A percentile compares a stretch with the other conserved stretches of the same genome.
Conservation (phyloP, 2,888 invertebrate species). For the Epicampocera succincta region DNA sequence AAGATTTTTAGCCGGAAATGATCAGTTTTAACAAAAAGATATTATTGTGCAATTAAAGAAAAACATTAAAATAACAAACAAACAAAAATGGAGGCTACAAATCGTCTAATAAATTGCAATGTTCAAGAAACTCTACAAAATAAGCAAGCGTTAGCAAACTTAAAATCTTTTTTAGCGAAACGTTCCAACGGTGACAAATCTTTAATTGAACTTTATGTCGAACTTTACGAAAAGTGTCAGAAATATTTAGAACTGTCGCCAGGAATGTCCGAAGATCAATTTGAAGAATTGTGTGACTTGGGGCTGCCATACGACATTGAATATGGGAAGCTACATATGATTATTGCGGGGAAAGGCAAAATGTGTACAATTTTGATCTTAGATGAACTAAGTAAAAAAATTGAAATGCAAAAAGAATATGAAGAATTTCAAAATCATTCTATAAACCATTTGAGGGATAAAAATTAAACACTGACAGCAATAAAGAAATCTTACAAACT, state of each 20-base stretch:
- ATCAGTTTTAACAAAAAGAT: background rate
- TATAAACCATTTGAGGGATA: background rate
- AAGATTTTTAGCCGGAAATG: background rate
- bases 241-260: constrained; percentile 24
- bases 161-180: constrained; percentile 47
- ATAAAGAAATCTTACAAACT: too few relatives aligned
- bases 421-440: constrained; percentile 34
- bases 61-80: constrained; percentile 17
- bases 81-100: too few relatives aligned
- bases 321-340: constrained; percentile 51
- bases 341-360: constrained; percentile 16
- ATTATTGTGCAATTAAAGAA: constrained; percentile 8
- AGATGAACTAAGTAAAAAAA: constrained; percentile 44
- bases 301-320: constrained; percentile 53
- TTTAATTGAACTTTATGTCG: constrained; percentile 38
- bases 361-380: constrained; percentile 28
- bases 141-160: background rate
- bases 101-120: constrained; percentile 29
- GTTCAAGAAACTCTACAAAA: constrained; percentile 28
- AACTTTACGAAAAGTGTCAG: constrained; percentile 49
- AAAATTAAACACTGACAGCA: background rate
- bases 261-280: constrained; percentile 32
- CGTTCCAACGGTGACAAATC: constrained; percentile 43
- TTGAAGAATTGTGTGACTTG: constrained; percentile 52
- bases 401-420: constrained; percentile 44